phyloP scores from a whole-genome alignment of 2,888 invertebrate species.

The Cepaea hortensis region DNA sequence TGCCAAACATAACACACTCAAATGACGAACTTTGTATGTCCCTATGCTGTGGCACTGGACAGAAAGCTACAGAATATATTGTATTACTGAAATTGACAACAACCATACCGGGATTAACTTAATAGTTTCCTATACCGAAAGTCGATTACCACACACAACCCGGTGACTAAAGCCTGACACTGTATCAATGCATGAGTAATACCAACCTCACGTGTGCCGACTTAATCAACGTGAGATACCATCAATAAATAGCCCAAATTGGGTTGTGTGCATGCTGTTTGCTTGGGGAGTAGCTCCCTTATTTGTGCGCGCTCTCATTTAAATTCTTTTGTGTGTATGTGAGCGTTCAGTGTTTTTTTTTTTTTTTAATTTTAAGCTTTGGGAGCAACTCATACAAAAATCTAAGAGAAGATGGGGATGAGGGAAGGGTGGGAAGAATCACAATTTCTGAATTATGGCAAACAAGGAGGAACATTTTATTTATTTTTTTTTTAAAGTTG shows the following conservation, averaged over 20 bases:
- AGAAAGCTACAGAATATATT: too few relatives aligned
- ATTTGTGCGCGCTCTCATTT: background rate
- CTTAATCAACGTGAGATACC: conserved; percentile 3
- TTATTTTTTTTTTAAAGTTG: too few relatives aligned
- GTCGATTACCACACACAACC: background rate
- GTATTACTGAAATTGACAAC: too few relatives aligned
- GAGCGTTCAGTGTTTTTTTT: background rate
- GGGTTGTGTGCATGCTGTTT: background rate
- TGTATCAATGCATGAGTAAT: background rate
- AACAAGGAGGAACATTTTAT: background rate
- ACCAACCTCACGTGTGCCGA: background rate
- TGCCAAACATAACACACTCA: too few relatives aligned
- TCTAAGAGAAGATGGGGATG: too few relatives aligned
- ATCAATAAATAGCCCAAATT: background rate
- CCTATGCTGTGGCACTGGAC: too few relatives aligned
- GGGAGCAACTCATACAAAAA: background rate
- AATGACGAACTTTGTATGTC: too few relatives aligned
- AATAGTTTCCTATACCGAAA: too few relatives aligned
- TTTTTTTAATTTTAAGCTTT: background rate
- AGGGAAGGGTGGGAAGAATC: too few relatives aligned
- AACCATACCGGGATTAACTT: too few relatives aligned
- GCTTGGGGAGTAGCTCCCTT: background rate
- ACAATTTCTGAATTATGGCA: background rate
- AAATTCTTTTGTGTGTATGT: background rate
- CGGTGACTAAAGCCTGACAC: too few relatives aligned